Evolutionary conservation across 2,888 invertebrate species (phyloP), one percentile per base, ranked within the genome.

Genomic region (Drosophila trichaetosa): DNA sequence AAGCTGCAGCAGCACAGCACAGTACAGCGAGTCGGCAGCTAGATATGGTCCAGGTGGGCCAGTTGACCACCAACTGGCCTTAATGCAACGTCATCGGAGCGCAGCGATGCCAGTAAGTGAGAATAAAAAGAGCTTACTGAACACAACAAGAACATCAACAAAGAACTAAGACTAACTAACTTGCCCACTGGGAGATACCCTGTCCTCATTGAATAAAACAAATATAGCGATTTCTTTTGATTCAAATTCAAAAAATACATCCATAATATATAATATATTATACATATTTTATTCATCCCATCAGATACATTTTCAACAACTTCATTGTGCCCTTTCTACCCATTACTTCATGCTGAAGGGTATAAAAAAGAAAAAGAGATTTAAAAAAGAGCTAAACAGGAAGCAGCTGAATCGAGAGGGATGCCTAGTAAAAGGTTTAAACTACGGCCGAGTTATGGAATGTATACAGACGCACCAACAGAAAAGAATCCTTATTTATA

Each of bases 1-100:
- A 87, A 74, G 85, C 75, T 64, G n/a, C 61, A 56, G 65, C 58
- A 52, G 53, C 33, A 29, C 38, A 38, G n/a, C n/a, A 29, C 40
- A 52, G 31, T 27, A 33, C 53, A 53, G 58, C 24, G 57, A 64
- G 68, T 52, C 38, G 8, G 56, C 38, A 56, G 56, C 38, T 38
- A 40, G 62, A 68, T 65, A 64, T 54, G 74, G 61, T 49, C 42
- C 77, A 75, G 83, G 70, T 38, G n/a, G 46, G 21, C 58, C 24
- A 51, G 58, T 53, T 60, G 75, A 57, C 68, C 86, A 69, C 69
- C 29, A 73, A 68, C 67, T 72, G 69, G 59, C 63, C 56, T 73
- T 79, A 87, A 84, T 84, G 71, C 69, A 80, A 67, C 87, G 75
- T 69, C 87, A 86, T 69, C 71, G 68, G 73, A 69, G 69, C 86